Evolutionary conservation across 2,113 vertebrate species (phyloP).

Genomic region (Jaculus jaculus): DNA sequence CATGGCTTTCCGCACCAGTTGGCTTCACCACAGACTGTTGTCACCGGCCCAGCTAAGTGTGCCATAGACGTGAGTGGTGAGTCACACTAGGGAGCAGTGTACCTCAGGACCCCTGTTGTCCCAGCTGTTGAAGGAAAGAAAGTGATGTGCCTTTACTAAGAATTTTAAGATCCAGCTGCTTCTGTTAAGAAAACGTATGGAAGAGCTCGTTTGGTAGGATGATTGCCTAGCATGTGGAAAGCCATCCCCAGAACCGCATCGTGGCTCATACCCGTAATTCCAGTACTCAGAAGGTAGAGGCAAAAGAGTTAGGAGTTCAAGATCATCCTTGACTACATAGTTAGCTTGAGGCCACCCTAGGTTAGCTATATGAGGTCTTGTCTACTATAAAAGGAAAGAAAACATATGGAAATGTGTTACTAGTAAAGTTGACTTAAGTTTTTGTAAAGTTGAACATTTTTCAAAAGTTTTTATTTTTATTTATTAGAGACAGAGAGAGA

Average conservation of each 20-base stretch:
- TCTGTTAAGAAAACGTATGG: not conserved
- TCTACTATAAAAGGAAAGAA: not conserved
- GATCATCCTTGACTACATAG: too few species aligned
- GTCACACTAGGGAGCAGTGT: not conserved
- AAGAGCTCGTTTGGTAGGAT: too few species aligned
- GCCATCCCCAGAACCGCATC: too few species aligned
- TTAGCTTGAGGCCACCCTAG: too few species aligned
- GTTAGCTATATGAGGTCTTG: too few species aligned
- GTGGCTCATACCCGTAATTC: too few species aligned
- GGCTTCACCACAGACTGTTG: not conserved
- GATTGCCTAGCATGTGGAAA: too few species aligned
- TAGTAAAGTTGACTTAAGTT: not conserved
- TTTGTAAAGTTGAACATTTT: not conserved
- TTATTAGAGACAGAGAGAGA: too few species aligned
- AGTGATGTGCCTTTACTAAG: not conserved
- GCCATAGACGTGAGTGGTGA: not conserved
- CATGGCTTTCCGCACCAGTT: not conserved
- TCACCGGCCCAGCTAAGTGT: not conserved
- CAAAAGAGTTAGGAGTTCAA: too few species aligned
- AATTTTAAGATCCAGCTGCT: not conserved
- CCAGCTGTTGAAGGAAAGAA: not conserved
- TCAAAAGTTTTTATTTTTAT: too few species aligned
- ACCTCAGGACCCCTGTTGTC: not conserved
- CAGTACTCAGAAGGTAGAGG: too few species aligned
- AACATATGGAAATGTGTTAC: not conserved